These are phyloP conservation scores for Numida meleagris DNA, from an alignment of 2,113 vertebrate genomes.

Conservation along the genomic window DNA sequence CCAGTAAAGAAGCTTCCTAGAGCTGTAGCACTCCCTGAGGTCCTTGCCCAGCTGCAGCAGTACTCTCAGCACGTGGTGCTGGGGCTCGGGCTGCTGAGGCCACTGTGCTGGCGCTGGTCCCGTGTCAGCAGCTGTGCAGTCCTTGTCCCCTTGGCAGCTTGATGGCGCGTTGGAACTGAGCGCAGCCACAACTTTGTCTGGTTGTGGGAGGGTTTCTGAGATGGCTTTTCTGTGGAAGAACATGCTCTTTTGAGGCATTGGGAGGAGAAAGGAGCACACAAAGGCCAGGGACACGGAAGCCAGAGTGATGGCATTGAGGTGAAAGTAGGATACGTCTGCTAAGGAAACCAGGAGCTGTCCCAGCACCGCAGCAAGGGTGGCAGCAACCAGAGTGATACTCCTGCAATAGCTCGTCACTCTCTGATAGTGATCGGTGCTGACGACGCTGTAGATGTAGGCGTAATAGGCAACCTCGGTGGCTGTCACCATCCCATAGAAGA, in stretches of 20 bases:
- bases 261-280: constrained; percentile 79
- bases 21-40: constrained; percentile 84
- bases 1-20: constrained; percentile 85
- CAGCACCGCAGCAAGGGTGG: constrained; percentile 82
- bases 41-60: constrained; percentile 82
- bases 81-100: not conserved
- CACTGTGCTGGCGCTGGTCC: not conserved
- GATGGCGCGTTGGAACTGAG: not conserved
- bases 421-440: constrained; percentile 84
- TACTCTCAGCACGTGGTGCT: not conserved
- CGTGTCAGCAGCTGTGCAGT: not conserved
- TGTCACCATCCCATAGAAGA: constrained; percentile 82
- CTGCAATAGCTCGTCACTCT: constrained; percentile 88
- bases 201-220: not conserved
- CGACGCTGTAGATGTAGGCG: constrained; percentile 93
- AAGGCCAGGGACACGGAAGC: constrained; percentile 78
- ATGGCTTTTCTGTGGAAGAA: constrained; percentile 83
- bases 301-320: constrained; percentile 82
- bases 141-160: not conserved
- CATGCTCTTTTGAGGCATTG: constrained; percentile 89
- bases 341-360: constrained; percentile 90
- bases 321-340: constrained; percentile 77
- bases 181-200: rapidly evolving
- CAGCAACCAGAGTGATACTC: constrained; percentile 83
- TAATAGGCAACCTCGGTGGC: constrained; percentile 92